phyloP scores from a whole-genome alignment of 2,888 invertebrate genomes.

The Acrobasis repandana region DNA sequence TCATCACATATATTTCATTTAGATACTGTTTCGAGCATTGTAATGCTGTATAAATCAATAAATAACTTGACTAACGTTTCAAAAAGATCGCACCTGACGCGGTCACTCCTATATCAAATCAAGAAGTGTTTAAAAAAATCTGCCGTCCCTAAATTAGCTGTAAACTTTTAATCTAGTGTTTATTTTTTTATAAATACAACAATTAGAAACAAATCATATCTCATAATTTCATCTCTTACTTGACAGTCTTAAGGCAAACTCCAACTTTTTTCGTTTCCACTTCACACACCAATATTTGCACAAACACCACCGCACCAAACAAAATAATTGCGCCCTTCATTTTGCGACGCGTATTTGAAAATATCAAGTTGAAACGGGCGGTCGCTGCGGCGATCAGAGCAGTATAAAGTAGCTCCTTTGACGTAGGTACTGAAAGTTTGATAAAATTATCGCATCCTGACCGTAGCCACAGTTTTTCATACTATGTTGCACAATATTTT shows the following conservation, averaged over 20 bases:
- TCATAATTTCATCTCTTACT: constrained; percentile 6
- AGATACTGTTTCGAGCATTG: too few relatives aligned
- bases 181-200: too few relatives aligned
- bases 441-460: constrained; percentile 11
- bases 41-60: too few relatives aligned
- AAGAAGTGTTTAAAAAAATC: too few relatives aligned
- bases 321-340: background rate
- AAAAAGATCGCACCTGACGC: too few relatives aligned
- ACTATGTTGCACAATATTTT: constrained; percentile 7
- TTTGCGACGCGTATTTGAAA: background rate
- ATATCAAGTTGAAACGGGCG: background rate
- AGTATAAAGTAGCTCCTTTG: background rate
- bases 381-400: background rate
- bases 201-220: too few relatives aligned
- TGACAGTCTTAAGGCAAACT: constrained; percentile 11
- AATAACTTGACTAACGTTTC: too few relatives aligned
- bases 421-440: constrained; percentile 5
- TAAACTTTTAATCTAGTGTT: too few relatives aligned
- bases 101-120: too few relatives aligned
- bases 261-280: background rate
- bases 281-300: background rate
- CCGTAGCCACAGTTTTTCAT: background rate
- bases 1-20: too few relatives aligned
- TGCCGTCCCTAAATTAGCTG: too few relatives aligned
- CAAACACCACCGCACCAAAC: background rate